These are phyloP conservation scores for Beris morrisii DNA, from an alignment of 2,888 invertebrate genomes.

Conservation along the genomic window DNA sequence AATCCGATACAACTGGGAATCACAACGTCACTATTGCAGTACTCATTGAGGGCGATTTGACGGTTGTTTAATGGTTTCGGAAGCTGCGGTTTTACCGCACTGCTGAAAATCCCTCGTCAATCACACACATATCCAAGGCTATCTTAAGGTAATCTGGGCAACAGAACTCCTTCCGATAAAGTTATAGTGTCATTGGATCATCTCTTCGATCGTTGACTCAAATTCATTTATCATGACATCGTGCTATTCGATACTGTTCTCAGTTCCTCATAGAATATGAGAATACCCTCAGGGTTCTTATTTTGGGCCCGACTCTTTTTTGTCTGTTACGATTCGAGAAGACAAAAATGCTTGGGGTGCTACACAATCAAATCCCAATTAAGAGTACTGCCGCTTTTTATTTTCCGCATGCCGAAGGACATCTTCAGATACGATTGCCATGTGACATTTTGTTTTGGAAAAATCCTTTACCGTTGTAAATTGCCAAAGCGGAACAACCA, in stretches of 20 bases:
- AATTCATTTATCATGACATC: constrained; percentile 21
- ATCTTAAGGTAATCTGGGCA: constrained; percentile 1
- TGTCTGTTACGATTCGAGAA: background rate
- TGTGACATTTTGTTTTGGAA: constrained; percentile 19
- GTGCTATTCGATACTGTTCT: constrained; percentile 24
- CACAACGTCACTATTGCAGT: constrained; percentile 10
- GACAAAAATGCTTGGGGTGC: constrained; percentile 3
- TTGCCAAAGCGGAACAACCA: constrained; percentile 7
- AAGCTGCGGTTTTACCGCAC: constrained; percentile 48
- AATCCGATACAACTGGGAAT: constrained; percentile 31
- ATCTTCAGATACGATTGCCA: constrained; percentile 22
- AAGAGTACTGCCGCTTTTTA: constrained; percentile 13
- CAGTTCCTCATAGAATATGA: constrained; percentile 1
- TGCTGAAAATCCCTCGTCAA: constrained; percentile 20
- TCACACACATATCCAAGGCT: background rate
- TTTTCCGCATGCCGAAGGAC: background rate
- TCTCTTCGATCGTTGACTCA: constrained; percentile 6
- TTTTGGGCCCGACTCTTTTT: background rate
- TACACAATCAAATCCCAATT: constrained; percentile 31
- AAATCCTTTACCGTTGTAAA: constrained; percentile 10
- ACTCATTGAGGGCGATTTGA: constrained; percentile 21
- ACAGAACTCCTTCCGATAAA: constrained; percentile 1
- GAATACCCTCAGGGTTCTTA: constrained; percentile 3
- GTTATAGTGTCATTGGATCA: constrained; percentile 8
- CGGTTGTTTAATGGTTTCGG: constrained; percentile 50